Percentiles rank a stretch among this genome's conserved stretches.
These are phyloP conservation scores for Ursus arctos DNA, from an alignment of 2,113 vertebrate genomes.

Conservation along the genomic window DNA sequence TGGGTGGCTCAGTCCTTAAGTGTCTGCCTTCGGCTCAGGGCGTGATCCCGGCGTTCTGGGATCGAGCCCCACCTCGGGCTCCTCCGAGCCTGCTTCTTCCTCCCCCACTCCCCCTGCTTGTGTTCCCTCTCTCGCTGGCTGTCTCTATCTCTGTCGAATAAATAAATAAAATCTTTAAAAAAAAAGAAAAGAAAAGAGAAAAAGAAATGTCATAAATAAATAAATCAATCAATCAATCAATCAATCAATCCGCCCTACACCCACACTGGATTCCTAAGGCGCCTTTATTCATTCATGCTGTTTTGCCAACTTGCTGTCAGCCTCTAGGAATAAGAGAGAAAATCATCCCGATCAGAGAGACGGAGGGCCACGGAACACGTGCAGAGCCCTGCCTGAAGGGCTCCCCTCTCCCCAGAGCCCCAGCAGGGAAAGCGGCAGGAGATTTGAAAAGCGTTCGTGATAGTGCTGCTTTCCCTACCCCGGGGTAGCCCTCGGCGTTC, in stretches of 20 bases:
- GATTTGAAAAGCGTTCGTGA: not conserved
- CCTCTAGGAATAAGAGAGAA: not conserved
- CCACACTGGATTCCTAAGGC: not conserved
- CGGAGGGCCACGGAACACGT: not conserved
- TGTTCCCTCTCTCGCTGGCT: no score
- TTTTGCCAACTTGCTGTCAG: slow-evolving; percentile 29
- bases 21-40: no score
- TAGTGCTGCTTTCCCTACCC: not conserved
- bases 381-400: not conserved
- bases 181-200: no score
- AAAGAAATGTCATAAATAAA: no score
- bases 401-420: not conserved
- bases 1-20: no score
- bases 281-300: not conserved
- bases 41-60: no score
- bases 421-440: not conserved
- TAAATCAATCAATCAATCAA: no score
- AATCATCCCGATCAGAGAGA: not conserved
- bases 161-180: no score
- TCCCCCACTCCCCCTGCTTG: no score
- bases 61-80: no score
- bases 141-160: no score
- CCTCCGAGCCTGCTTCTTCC: no score
- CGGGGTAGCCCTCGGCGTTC: not conserved
- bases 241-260: not conserved